Conservation (phyloP, 2,113 vertebrate genomes). For the Pavo muticus region DNA sequence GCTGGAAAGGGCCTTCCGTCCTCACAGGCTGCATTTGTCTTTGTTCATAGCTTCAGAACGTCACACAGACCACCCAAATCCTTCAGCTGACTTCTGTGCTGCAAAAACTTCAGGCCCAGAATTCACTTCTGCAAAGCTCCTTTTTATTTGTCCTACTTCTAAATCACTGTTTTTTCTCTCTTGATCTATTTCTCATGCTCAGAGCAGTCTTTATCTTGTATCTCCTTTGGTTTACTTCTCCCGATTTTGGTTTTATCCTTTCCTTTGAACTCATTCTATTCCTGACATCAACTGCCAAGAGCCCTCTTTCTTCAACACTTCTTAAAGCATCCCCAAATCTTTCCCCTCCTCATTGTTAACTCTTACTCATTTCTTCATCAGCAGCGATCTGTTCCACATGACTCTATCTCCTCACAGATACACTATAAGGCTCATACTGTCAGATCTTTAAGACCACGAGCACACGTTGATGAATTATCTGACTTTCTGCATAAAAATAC, state of each 20-base stretch:
- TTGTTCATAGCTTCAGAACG: neutral
- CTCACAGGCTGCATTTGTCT: neutral
- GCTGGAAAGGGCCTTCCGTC: neutral
- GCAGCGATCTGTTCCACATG: neutral
- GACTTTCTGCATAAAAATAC: neutral
- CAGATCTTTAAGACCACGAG: neutral
- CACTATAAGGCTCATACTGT: neutral
- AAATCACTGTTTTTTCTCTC: neutral
- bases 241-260: conserved; percentile 27
- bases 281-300: conserved; percentile 9
- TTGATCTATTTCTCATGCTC: neutral
- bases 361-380: neutral
- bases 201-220: conserved; percentile 45
- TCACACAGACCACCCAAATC: neutral
- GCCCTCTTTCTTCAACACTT: conserved; percentile 11
- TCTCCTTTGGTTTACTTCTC: conserved; percentile 16
- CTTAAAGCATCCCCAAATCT: neutral
- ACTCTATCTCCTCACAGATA: neutral
- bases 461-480: neutral
- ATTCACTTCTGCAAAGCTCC: conserved; percentile 13
- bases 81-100: neutral
- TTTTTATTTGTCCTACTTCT: conserved; percentile 38
- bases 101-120: conserved; percentile 8
- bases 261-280: conserved; percentile 27
- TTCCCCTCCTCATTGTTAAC: neutral